Evolutionary conservation across 2,888 invertebrate species (phyloP).

Genomic region (Cancer borealis): DNA sequence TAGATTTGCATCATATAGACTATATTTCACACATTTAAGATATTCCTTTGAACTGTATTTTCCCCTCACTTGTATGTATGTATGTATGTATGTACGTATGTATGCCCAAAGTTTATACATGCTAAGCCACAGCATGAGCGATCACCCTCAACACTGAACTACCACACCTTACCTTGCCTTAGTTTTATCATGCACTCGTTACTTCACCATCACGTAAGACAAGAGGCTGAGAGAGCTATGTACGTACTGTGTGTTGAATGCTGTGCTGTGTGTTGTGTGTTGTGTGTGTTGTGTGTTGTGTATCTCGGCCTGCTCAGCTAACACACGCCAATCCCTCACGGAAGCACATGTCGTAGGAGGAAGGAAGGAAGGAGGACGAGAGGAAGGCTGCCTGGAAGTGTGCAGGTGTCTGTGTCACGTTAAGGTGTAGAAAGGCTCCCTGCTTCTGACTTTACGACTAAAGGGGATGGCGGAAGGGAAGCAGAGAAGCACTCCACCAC

Average conservation of each 20-base stretch:
- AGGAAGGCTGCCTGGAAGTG: not conserved
- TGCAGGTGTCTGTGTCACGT: not conserved
- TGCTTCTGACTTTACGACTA: not conserved
- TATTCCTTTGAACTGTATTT: not conserved
- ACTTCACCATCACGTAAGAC: not conserved
- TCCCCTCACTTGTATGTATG: not conserved
- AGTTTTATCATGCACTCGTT: not conserved
- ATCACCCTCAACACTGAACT: not conserved
- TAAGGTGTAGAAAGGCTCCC: not conserved
- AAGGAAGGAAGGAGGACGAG: not conserved
- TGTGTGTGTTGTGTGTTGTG: not conserved
- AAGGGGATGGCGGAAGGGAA: conserved; percentile 4
- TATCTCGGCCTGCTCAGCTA: not conserved
- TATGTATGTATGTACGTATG: not conserved
- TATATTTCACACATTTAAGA: not conserved
- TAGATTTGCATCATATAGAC: not conserved
- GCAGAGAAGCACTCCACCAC: not conserved
- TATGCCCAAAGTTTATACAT: too few species aligned
- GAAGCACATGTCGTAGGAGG: not conserved
- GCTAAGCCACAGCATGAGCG: not conserved
- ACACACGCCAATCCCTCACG: not conserved
- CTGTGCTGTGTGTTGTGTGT: not conserved
- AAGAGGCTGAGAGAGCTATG: not conserved
- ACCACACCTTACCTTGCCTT: not conserved
- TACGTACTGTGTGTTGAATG: too few species aligned